Evolutionary conservation across 2,888 invertebrate genomes (phyloP), one percentile per base, ranked within the genome.

Genomic region (Torymus aiolomorphi): DNA sequence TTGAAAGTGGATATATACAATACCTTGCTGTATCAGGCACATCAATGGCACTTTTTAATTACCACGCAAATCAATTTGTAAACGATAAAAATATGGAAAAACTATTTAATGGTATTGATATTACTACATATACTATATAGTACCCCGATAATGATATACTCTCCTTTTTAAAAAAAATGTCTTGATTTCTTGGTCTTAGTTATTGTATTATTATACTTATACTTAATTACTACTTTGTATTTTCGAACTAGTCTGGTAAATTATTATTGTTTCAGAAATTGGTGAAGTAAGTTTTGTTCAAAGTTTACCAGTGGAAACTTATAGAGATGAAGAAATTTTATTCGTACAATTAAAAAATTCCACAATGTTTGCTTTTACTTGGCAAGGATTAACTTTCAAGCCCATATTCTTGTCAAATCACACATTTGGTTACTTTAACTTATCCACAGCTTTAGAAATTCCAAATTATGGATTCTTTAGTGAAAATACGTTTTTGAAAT

Each of bases 271-370:
- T 81, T 63, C 74, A 89, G 88, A 84, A 61, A 59, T 85, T 13
- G 80, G 83, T 8, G 85, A 87, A 49, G 80, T 86, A 52, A 18
- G 78, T 2, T 87, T 86, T 86, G 76, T 87, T 8, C 75, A 79
- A 70, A 82, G 82, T 74, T 81, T 92, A 56, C 89, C 89, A 1
- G 77, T 91, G 0, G 85, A 88, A 72, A 91, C 90, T 2, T 91
- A 91, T 79, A 88, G 91, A 72, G 90, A 91, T 80, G 92, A 92
- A 75, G 88, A 91, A 1, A 83, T 92, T 65, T 81, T 92, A 61
- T 81, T 92, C 10, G 86, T 90, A 2, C 91, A 92, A 84, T 86
- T 86, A 16, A 83, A 83, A 81, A 88, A 89, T 78, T 83, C 72
- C 0, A 85, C 86, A 0, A 78, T 86, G 3, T 70, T 86, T 0